phyloP scores from a whole-genome alignment of 2,113 vertebrate genomes.

The Sakesphorus luctuosus region DNA sequence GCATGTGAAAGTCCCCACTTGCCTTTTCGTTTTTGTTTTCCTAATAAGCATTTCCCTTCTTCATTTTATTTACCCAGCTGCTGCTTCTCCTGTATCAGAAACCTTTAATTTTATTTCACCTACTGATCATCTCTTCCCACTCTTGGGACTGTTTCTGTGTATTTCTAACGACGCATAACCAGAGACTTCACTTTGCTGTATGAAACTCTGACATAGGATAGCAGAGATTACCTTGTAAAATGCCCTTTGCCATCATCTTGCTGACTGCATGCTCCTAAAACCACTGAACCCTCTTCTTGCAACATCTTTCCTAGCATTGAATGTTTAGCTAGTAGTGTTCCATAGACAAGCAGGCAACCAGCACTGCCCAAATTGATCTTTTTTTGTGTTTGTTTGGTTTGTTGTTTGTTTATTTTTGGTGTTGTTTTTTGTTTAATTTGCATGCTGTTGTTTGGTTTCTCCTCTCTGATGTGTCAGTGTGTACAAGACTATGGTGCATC shows the following conservation, averaged over 20 bases:
- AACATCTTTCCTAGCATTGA: slow-evolving; percentile 78
- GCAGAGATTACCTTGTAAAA: slow-evolving; percentile 3
- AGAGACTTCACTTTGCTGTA: slow-evolving; percentile 13
- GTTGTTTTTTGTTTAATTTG: slow-evolving; percentile 61
- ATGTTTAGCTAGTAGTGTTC: slow-evolving; percentile 86
- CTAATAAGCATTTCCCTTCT: slow-evolving; percentile 10
- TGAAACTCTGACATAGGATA: slow-evolving; percentile 2
- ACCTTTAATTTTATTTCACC: slow-evolving; percentile 41
- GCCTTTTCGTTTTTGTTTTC: slow-evolving; percentile 54
- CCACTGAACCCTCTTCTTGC: slow-evolving; percentile 60
- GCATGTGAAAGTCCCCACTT: slow-evolving; percentile 75
- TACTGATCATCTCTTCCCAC: slow-evolving; percentile 19
- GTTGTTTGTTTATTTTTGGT: slow-evolving; percentile 64
- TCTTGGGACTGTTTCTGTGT: slow-evolving; percentile 33
- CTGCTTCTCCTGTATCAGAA: slow-evolving; percentile 30
- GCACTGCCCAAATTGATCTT: slow-evolving; percentile 86
- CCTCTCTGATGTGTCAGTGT: slow-evolving; percentile 5
- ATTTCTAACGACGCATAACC: slow-evolving; percentile 25
- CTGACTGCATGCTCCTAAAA: slow-evolving; percentile 57
- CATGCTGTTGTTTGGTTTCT: slow-evolving; percentile 73
- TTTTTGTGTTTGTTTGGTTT: slow-evolving; percentile 75
- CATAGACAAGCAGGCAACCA: slow-evolving; percentile 99
- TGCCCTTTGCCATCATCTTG: slow-evolving; percentile 16
- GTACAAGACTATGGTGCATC: slow-evolving; percentile 54
- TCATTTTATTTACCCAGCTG: slow-evolving; percentile 1